Evolutionary conservation across 30 jellyfish, hydroid and myxozoan genomes (phyloP).

Genomic region (Clytia hemisphaerica): DNA sequence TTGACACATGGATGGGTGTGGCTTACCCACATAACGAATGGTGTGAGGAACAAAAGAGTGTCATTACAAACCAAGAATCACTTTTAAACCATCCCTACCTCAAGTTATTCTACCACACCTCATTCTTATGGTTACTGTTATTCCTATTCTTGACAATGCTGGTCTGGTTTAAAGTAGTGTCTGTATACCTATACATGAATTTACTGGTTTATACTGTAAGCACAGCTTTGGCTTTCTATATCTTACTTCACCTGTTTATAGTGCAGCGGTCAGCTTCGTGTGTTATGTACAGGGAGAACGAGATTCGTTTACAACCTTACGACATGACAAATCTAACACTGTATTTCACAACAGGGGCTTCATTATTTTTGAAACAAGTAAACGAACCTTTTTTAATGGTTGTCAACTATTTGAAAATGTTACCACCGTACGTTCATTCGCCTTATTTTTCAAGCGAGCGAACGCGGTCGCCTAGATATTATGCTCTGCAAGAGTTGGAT

Average conservation of each 20-base stretch:
- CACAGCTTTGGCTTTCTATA: slow-evolving; percentile 31
- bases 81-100: slow-evolving; percentile 26
- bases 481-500: slow-evolving; percentile 48
- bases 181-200: slow-evolving; percentile 9
- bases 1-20: slow-evolving; percentile 70
- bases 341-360: slow-evolving; percentile 28
- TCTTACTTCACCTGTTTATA: slow-evolving; percentile 28
- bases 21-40: slow-evolving; percentile 42
- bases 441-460: slow-evolving; percentile 9
- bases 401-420: slow-evolving; percentile 34
- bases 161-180: slow-evolving; percentile 32
- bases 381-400: slow-evolving; percentile 41
- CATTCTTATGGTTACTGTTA: slow-evolving; percentile 43
- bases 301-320: slow-evolving; percentile 56
- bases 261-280: slow-evolving; percentile 55
- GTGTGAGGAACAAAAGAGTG: slow-evolving; percentile 24
- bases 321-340: slow-evolving; percentile 43
- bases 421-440: slow-evolving; percentile 39
- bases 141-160: slow-evolving; percentile 3
- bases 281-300: slow-evolving; percentile 36
- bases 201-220: slow-evolving; percentile 29
- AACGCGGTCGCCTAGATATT: neutral
- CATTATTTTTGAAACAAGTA: slow-evolving; percentile 2
- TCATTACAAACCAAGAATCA: neutral
- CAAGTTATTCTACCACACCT: slow-evolving; percentile 21